Evolutionary conservation across 30 jellyfish, hydroid and myxozoan species (phyloP).

Genomic region (Aurelia aurita): DNA sequence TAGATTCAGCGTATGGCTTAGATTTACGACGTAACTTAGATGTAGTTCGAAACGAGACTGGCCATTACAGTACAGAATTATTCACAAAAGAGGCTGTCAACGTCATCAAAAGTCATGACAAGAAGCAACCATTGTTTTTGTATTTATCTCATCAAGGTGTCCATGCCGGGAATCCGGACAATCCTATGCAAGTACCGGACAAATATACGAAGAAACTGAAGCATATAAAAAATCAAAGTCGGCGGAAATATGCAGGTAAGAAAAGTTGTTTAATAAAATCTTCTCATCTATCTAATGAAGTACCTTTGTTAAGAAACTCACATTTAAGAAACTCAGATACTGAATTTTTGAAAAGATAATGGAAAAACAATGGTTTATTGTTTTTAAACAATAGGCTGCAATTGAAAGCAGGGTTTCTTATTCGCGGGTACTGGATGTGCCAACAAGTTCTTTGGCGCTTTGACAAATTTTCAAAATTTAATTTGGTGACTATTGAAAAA

Average conservation of each 20-base stretch:
- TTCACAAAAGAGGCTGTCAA: constrained; percentile 92
- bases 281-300: no score
- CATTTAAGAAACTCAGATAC: no score
- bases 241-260: constrained; percentile 91
- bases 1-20: constrained; percentile 90
- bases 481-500: no score
- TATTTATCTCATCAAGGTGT: constrained; percentile 93
- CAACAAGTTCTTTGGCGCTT: no score
- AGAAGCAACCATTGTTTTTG: constrained; percentile 78
- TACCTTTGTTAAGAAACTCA: no score
- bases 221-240: constrained; percentile 78
- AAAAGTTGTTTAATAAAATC: background rate
- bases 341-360: no score
- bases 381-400: no score
- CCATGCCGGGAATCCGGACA: constrained; percentile 94
- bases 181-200: constrained; percentile 89
- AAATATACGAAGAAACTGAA: constrained; percentile 61
- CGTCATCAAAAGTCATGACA: constrained; percentile 69
- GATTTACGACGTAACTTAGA: constrained; percentile 91
- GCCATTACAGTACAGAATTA: constrained; percentile 85
- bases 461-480: no score
- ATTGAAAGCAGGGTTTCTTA: no score
- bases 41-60: constrained; percentile 96
- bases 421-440: no score
- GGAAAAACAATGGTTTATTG: no score